Conservation (phyloP, 2,888 invertebrate species). For the Rhagonycha fulva region DNA sequence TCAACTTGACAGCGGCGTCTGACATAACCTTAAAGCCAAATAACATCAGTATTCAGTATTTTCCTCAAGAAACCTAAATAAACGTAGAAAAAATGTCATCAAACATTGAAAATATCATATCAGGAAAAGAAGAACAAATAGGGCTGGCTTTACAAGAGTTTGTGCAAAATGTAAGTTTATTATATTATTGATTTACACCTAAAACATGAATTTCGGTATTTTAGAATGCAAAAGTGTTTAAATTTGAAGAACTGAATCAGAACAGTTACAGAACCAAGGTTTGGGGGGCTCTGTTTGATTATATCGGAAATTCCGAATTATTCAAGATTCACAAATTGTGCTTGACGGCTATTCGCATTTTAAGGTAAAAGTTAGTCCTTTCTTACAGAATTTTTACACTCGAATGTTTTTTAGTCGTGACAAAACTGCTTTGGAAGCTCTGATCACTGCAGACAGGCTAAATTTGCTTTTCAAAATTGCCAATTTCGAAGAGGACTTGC, state of each 20-base stretch:
- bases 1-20: background rate
- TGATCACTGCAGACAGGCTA: slow-evolving; percentile 71
- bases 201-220: slow-evolving; percentile 30
- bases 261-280: slow-evolving; percentile 60
- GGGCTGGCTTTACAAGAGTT: slow-evolving; percentile 49
- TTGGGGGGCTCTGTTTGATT: slow-evolving; percentile 66
- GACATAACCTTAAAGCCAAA: background rate
- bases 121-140: slow-evolving; percentile 36
- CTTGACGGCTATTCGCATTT: slow-evolving; percentile 65
- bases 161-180: slow-evolving; percentile 52
- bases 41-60: background rate
- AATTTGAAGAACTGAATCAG: slow-evolving; percentile 64
- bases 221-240: slow-evolving; percentile 62
- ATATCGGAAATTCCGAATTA: slow-evolving; percentile 58
- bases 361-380: slow-evolving; percentile 60
- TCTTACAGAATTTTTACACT: background rate
- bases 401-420: slow-evolving; percentile 71
- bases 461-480: slow-evolving; percentile 69
- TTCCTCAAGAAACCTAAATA: background rate
- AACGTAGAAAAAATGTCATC: slow-evolving; percentile 26
- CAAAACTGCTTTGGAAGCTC: slow-evolving; percentile 69
- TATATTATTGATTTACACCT: background rate
- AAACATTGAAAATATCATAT: slow-evolving; percentile 25
- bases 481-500: slow-evolving; percentile 58
- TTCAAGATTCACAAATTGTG: slow-evolving; percentile 59